A percentile compares a stretch with the other conserved stretches of the same genome.
phyloP scores from a whole-genome alignment of 2,113 vertebrate genomes.

The Oryzias woworae region DNA sequence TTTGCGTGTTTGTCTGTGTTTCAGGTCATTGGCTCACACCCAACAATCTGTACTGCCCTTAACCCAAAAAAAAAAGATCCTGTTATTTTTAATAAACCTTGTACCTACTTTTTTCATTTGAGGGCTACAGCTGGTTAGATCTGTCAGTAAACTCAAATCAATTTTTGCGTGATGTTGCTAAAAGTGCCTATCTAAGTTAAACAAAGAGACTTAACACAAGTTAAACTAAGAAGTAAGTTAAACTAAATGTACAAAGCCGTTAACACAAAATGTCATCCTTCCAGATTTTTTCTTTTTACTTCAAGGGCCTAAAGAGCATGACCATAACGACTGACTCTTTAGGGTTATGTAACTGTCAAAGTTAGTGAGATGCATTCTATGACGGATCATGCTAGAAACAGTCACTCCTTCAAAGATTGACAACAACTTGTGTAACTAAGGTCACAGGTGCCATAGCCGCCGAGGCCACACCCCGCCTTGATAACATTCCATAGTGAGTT shows the following conservation, averaged over 20 bases:
- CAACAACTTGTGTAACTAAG: constrained; percentile 54
- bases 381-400: constrained; percentile 18
- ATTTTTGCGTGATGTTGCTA: too few species aligned
- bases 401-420: constrained; percentile 19
- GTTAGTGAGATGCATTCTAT: constrained; percentile 1
- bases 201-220: too few species aligned
- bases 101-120: constrained; percentile 26
- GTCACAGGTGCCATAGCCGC: constrained; percentile 35
- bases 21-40: constrained; percentile 41
- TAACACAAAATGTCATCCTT: background rate
- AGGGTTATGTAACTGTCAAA: constrained; percentile 15
- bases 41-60: constrained; percentile 54
- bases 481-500: constrained; percentile 54
- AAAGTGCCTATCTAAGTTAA: too few species aligned
- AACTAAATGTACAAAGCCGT: background rate
- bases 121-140: background rate
- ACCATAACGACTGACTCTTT: background rate
- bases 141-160: too few species aligned
- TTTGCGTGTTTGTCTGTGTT: constrained; percentile 29
- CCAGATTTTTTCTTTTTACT: too few species aligned
- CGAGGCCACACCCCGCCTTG: constrained; percentile 48
- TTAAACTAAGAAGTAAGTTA: too few species aligned
- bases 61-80: constrained; percentile 67
- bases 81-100: constrained; percentile 66
- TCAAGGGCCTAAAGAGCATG: too few species aligned